These are phyloP conservation scores for Caradrina kadenii DNA, from an alignment of 2,888 invertebrate species.

Conservation along the genomic window DNA sequence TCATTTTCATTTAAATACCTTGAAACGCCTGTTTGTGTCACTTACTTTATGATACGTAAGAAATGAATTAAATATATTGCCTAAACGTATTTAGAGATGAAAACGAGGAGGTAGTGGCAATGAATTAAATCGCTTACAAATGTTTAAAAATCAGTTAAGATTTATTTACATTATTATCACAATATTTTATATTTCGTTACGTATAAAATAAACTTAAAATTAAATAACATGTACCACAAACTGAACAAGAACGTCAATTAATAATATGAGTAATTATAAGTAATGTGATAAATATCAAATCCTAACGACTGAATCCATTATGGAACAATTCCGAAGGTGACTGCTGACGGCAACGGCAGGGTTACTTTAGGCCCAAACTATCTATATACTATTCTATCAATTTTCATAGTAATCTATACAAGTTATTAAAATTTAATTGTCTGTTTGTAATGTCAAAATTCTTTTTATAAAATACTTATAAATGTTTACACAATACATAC, in stretches of 20 bases:
- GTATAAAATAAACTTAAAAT: conserved; percentile 82
- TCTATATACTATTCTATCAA: too few relatives aligned
- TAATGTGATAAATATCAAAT: conserved; percentile 54
- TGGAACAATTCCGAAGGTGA: background rate
- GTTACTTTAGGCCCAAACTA: too few relatives aligned
- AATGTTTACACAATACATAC: too few relatives aligned
- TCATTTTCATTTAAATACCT: too few relatives aligned
- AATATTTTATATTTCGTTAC: conserved; percentile 73
- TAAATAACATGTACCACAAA: conserved; percentile 82
- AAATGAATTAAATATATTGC: too few relatives aligned
- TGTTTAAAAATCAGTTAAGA: conserved; percentile 65
- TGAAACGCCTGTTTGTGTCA: too few relatives aligned
- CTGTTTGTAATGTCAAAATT: too few relatives aligned
- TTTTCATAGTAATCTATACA: too few relatives aligned
- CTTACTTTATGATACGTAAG: too few relatives aligned
- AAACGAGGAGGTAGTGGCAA: background rate
- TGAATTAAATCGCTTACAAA: conserved; percentile 10
- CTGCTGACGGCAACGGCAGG: too few relatives aligned
- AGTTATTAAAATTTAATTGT: too few relatives aligned
- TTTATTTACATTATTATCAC: conserved; percentile 88
- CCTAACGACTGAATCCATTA: conserved; percentile 44
- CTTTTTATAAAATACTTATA: too few relatives aligned
- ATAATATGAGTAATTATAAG: conserved; percentile 49
- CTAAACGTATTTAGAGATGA: background rate
- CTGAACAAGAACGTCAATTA: conserved; percentile 72